Base-by-base conservation (phyloP, 2,888 invertebrate species). In the Phymatocera aterrima region DNA sequence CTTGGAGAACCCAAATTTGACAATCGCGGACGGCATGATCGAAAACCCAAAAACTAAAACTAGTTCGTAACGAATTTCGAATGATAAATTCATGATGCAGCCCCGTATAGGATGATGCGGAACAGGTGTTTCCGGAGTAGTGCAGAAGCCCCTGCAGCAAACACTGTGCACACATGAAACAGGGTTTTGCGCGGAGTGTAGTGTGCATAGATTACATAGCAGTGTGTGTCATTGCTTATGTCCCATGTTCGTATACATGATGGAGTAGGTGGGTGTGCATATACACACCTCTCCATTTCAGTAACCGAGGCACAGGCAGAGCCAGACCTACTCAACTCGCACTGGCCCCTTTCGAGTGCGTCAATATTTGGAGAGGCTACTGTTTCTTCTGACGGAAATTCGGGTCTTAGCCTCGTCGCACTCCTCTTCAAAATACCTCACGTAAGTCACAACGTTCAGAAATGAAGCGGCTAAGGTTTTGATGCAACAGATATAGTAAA, bases 121-220 rank as follows among this genome's bases (percentile, higher is more conserved):
- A 79, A 79, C 80, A 80, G 80, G 80, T 80, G 80, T 72, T 46
- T 75, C 75, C 46, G 54, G 43, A 70, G 70, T 48, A 78, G 40
- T 18, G 60, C n/a, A n/a, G n/a, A 43, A 34, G 37, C 34, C 72
- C 72, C 72, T 48, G n/a, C 61, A 21, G 61, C 61, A 64, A 64
- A 64, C 18, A 61, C 31, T 24, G 51, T 21, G 24, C 24, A 21
- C 15, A 64, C 40, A 72, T 34, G n/a, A n/a, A n/a, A 68, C 70
- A 77, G 54, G 61, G 21, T 70, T 61, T 40, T 68, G 72, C 60
- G 46, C 46, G 28, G 28, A 15, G 28, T 24, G 4, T 10, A 43
- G 1, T 15, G 51, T 61, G 28, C n/a, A 34, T 2, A n/a, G 51
- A 78, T 78, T 77, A 79, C 57, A 72, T 78, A 72, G 12, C 61